Conservation (phyloP, 2,113 vertebrate species). For the Pseudorhombus dupliciocellatus region DNA sequence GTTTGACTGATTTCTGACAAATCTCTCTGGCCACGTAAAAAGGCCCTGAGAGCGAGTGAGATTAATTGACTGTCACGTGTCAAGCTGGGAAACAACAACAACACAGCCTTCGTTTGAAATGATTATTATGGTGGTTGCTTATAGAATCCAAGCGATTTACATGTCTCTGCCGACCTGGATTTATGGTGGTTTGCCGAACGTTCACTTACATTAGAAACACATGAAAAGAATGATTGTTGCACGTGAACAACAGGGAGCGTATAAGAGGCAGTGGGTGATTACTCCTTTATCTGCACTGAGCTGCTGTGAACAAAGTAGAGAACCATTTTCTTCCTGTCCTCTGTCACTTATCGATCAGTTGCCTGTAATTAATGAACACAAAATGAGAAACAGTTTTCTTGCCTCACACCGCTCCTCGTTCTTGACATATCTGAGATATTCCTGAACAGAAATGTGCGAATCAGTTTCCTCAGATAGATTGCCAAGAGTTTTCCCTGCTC, state of each 20-base stretch:
- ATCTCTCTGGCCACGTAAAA: constrained; percentile 23
- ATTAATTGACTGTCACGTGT: constrained; percentile 31
- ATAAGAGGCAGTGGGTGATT: constrained; percentile 1
- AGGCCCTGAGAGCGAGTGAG: constrained; percentile 12
- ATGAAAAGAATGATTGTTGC: neutral
- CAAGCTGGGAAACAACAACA: neutral
- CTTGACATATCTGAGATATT: too few species aligned
- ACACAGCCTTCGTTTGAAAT: neutral
- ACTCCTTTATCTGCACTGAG: neutral
- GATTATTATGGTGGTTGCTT: neutral
- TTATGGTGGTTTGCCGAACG: neutral
- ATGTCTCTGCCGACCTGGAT: neutral
- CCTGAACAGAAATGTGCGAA: too few species aligned
- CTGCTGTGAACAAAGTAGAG: too few species aligned
- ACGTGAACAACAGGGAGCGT: too few species aligned
- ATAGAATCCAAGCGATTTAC: neutral
- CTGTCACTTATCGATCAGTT: constrained; percentile 14
- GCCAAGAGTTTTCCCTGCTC: too few species aligned
- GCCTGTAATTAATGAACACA: neutral
- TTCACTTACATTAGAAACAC: neutral
- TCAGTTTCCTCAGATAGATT: too few species aligned
- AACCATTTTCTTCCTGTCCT: neutral
- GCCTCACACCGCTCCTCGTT: too few species aligned
- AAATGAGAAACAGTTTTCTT: neutral
- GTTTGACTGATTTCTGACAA: constrained; percentile 47